A percentile compares a stretch with the other conserved stretches of the same genome.
These are phyloP conservation scores for Notarius quadriscutis DNA, from an alignment of 2,113 vertebrate species.

Conservation along the genomic window DNA sequence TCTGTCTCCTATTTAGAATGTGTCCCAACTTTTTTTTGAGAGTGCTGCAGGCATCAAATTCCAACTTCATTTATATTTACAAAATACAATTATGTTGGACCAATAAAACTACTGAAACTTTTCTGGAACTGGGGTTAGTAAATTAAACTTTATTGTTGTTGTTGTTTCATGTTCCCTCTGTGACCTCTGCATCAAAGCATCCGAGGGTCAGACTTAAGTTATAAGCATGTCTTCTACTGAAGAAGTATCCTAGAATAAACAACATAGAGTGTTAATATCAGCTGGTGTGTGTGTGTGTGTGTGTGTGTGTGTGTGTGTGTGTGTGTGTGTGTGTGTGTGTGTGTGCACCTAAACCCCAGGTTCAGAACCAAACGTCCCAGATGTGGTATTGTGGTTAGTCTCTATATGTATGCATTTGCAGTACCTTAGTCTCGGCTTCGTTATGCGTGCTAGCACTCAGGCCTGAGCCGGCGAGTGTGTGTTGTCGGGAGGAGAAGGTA, in stretches of 20 bases:
- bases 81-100: no score
- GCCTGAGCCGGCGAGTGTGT: slow-evolving; percentile 74
- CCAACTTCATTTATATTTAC: no score
- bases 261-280: not conserved
- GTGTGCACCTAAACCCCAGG: not conserved
- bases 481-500: slow-evolving; percentile 80
- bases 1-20: no score
- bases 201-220: not conserved
- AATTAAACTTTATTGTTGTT: no score
- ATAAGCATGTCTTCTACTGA: not conserved
- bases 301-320: not conserved
- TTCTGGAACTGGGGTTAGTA: no score
- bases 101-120: no score
- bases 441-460: slow-evolving; percentile 65
- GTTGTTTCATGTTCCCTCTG: no score
- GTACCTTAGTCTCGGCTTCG: slow-evolving; percentile 66
- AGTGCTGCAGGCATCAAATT: no score
- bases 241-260: not conserved
- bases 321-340: not conserved
- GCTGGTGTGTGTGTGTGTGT: not conserved
- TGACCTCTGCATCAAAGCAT: not conserved
- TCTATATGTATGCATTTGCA: not conserved
- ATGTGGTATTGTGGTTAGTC: not conserved
- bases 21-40: no score
- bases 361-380: not conserved